These are phyloP conservation scores for Phoxinus dragarum DNA, from an alignment of 2,797 vertebrate genomes.

Conservation along the genomic window DNA sequence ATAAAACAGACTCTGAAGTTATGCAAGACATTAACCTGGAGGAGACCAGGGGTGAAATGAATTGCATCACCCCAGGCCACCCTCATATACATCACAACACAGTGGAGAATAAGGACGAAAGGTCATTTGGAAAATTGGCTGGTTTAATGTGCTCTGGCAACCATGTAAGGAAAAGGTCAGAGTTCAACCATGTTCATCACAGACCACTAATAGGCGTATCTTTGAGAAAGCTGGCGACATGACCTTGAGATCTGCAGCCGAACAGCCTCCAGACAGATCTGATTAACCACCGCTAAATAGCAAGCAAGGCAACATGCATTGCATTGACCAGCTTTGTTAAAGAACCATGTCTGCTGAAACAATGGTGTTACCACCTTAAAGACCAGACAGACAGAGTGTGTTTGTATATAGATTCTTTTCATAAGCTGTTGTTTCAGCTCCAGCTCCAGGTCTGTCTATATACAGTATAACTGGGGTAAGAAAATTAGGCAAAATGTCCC, in stretches of 20 bases:
- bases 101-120: slow-evolving; percentile 5
- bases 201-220: slow-evolving; percentile 3
- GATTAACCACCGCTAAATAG: slow-evolving; percentile 8
- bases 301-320: neutral
- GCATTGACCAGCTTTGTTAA: neutral
- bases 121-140: slow-evolving; percentile 4
- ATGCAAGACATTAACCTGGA: slow-evolving; percentile 17
- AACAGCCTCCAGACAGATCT: slow-evolving; percentile 27
- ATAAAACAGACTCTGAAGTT: neutral
- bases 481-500: neutral
- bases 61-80: neutral
- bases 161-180: slow-evolving; percentile 36
- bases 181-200: slow-evolving; percentile 40
- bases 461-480: neutral
- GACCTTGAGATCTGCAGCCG: slow-evolving; percentile 20
- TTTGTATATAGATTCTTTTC: neutral
- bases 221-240: neutral
- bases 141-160: slow-evolving; percentile 29
- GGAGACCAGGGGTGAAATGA: slow-evolving; percentile 26
- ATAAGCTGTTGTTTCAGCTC: neutral
- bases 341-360: neutral
- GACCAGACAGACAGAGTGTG: neutral
- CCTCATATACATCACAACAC: slow-evolving; percentile 6
- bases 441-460: neutral
- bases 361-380: slow-evolving; percentile 3